Conservation (phyloP, 2,888 invertebrate species). For the Melanchra persicariae region DNA sequence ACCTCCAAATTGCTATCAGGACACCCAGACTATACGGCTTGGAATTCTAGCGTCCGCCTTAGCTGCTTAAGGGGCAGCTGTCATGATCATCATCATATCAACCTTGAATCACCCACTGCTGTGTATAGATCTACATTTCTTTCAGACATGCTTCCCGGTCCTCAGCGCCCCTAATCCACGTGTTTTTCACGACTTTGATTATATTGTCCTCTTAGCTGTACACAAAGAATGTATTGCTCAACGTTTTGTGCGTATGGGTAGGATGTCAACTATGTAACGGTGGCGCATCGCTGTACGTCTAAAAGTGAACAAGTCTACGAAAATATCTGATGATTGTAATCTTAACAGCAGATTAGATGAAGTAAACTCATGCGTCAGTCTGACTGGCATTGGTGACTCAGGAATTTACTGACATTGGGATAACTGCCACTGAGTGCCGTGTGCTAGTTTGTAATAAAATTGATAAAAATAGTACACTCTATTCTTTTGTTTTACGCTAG, state of each 20-base stretch:
- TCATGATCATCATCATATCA: background rate
- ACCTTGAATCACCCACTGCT: background rate
- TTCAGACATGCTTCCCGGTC: background rate
- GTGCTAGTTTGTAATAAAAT: slow-evolving; percentile 42
- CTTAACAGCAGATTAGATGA: slow-evolving; percentile 52
- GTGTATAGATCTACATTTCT: background rate
- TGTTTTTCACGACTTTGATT: no score
- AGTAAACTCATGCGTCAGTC: slow-evolving; percentile 59
- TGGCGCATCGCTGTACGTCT: background rate
- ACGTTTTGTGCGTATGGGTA: background rate
- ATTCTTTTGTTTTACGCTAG: slow-evolving; percentile 42
- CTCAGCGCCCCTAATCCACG: background rate
- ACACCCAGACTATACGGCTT: background rate
- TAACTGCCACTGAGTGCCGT: slow-evolving; percentile 44
- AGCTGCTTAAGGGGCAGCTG: background rate
- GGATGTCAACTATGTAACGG: background rate
- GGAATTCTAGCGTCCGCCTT: background rate
- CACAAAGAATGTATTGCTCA: background rate
- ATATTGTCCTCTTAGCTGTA: background rate
- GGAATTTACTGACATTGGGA: slow-evolving; percentile 58
- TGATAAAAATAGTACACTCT: slow-evolving; percentile 47
- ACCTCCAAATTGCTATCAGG: no score
- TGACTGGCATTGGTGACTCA: slow-evolving; percentile 52
- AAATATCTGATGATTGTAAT: slow-evolving; percentile 59
- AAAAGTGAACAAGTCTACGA: slow-evolving; percentile 41